These are phyloP conservation scores for Ataeniobius toweri DNA, from an alignment of 2,797 vertebrate species.

Conservation along the genomic window DNA sequence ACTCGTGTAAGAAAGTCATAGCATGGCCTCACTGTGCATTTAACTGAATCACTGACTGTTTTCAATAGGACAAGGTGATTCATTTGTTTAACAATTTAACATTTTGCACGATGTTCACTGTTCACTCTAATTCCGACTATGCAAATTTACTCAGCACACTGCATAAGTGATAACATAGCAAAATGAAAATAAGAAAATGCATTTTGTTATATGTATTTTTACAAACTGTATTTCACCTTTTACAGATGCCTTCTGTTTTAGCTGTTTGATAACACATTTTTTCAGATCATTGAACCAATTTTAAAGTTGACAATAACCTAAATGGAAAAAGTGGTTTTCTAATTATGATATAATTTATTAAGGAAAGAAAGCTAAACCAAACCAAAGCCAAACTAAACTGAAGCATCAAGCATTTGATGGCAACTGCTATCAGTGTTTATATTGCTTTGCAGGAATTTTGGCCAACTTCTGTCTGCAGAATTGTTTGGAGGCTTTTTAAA, in stretches of 20 bases:
- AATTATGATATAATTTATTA: neutral
- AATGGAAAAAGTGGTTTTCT: neutral
- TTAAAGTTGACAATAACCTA: no score
- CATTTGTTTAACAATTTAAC: neutral
- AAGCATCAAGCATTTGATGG: neutral
- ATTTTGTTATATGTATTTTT: neutral
- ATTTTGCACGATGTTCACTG: constrained; percentile 4
- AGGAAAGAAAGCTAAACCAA: neutral
- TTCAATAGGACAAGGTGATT: neutral
- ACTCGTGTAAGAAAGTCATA: constrained; percentile 20
- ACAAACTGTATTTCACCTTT: neutral
- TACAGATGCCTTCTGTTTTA: neutral
- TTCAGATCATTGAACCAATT: neutral
- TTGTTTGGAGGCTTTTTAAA: neutral
- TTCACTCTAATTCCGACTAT: neutral
- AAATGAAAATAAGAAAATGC: neutral
- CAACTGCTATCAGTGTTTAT: neutral
- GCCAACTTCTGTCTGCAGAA: neutral
- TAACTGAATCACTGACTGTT: constrained; percentile 17
- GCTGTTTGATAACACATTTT: neutral
- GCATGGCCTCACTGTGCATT: constrained; percentile 14
- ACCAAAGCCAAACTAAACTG: neutral
- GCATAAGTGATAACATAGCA: neutral
- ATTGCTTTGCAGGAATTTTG: neutral
- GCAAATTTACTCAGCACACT: neutral